Conservation (phyloP, 2,888 invertebrate species). For the Drosophila cyrtoloma region DNA sequence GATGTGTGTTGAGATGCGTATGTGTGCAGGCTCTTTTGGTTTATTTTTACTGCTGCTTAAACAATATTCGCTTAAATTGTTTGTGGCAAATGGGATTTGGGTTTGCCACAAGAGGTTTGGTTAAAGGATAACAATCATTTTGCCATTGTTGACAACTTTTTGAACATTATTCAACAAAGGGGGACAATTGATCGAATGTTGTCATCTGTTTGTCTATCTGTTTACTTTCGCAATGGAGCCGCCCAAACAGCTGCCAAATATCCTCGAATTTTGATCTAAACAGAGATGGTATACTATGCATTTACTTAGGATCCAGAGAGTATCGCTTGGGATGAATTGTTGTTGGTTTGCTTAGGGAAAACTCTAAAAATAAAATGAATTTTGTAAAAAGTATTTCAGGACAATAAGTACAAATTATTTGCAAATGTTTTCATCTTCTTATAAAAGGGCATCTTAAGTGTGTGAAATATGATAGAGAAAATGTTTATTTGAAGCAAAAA, state of each 20-base stretch:
- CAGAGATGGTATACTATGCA: background rate
- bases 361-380: background rate
- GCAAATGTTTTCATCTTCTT: background rate
- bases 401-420: background rate
- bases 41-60: conserved; percentile 73
- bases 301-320: background rate
- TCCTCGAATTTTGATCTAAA: conserved; percentile 21
- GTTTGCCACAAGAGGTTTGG: conserved; percentile 77
- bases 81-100: conserved; percentile 80
- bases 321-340: background rate
- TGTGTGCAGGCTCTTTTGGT: conserved; percentile 63
- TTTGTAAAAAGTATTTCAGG: background rate
- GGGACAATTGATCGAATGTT: conserved; percentile 66
- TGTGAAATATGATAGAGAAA: no score
- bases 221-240: conserved; percentile 51
- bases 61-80: conserved; percentile 75
- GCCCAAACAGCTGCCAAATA: conserved; percentile 43
- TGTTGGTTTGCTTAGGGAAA: background rate
- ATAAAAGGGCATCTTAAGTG: background rate
- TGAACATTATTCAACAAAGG: conserved; percentile 36
- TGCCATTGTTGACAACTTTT: conserved; percentile 71
- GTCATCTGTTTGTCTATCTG: conserved; percentile 66
- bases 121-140: conserved; percentile 81
- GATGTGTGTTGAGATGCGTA: conserved; percentile 36
- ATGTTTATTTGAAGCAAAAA: no score